Conservation (phyloP, 2,797 vertebrate genomes). For the Nyctibius grandis region DNA sequence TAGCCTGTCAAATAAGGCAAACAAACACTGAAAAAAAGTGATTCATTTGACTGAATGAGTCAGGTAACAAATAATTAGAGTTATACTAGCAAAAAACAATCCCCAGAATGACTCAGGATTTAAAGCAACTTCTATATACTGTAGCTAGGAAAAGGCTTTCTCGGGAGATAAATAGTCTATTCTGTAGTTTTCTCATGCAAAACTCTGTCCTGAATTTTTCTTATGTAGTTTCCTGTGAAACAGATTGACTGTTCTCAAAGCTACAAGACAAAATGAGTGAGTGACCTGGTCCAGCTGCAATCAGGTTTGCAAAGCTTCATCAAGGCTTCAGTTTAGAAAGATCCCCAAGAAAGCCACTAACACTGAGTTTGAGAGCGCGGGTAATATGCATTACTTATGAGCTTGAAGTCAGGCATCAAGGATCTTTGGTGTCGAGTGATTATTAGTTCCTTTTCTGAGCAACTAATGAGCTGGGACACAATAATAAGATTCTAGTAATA, state of each 20-base stretch:
- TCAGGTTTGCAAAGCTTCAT: not conserved
- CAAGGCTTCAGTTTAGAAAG: not conserved
- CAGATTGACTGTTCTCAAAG: not conserved
- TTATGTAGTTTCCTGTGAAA: not conserved
- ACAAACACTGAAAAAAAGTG: not conserved
- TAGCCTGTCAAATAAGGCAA: not conserved
- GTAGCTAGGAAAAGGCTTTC: not conserved
- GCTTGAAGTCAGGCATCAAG: not conserved
- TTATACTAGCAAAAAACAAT: not conserved
- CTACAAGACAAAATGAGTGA: rapidly evolving
- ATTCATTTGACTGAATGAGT: not conserved
- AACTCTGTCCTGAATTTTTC: not conserved
- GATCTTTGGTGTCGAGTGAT: not conserved
- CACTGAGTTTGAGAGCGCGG: rapidly evolving
- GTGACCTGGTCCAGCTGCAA: not conserved
- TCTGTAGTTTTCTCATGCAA: not conserved
- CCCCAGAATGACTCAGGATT: not conserved
- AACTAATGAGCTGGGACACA: not conserved
- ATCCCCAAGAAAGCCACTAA: not conserved
- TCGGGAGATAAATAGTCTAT: not conserved
- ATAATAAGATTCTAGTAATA: not conserved
- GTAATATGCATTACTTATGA: rapidly evolving
- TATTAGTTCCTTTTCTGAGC: not conserved
- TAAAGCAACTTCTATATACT: not conserved
- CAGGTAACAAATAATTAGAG: not conserved